Percentiles rank a stretch among this genome's conserved stretches.
Conservation (phyloP, 2,113 vertebrate species). For the Alligator mississippiensis region DNA sequence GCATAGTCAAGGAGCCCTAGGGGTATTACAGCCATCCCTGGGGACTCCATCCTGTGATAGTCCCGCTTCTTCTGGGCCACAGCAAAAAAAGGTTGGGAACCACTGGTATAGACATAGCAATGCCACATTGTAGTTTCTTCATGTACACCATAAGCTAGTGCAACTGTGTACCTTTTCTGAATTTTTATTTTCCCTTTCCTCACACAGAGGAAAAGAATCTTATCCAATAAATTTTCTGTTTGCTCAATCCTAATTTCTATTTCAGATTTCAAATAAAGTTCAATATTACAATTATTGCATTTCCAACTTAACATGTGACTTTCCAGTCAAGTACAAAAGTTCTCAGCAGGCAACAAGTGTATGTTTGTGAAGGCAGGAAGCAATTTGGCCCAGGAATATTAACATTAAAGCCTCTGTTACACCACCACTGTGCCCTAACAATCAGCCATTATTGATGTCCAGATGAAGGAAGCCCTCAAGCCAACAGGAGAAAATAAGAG, state of each 20-base stretch:
- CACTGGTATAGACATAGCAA: no score
- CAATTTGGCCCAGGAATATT: accelerated
- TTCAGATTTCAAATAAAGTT: accelerated
- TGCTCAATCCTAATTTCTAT: accelerated
- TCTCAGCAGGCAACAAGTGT: accelerated
- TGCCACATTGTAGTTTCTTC: accelerated
- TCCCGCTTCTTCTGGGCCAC: no score
- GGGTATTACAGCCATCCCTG: no score
- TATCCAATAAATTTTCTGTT: not conserved
- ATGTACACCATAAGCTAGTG: not conserved
- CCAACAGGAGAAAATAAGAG: accelerated
- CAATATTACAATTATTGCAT: accelerated
- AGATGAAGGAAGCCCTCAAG: accelerated
- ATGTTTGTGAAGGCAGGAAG: accelerated
- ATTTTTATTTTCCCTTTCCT: not conserved
- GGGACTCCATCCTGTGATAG: no score
- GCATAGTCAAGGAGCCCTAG: no score
- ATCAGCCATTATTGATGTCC: accelerated
- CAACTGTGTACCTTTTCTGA: no score
- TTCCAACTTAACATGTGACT: accelerated
- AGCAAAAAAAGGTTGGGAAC: no score
- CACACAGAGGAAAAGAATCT: not conserved
- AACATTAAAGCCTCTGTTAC: accelerated
- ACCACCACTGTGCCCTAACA: not conserved
- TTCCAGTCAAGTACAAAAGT: accelerated